Percentiles rank a stretch among this genome's conserved stretches.
Evolutionary conservation across 2,888 invertebrate species (phyloP).

Genomic region (Harpagoxenus sublaevis): DNA sequence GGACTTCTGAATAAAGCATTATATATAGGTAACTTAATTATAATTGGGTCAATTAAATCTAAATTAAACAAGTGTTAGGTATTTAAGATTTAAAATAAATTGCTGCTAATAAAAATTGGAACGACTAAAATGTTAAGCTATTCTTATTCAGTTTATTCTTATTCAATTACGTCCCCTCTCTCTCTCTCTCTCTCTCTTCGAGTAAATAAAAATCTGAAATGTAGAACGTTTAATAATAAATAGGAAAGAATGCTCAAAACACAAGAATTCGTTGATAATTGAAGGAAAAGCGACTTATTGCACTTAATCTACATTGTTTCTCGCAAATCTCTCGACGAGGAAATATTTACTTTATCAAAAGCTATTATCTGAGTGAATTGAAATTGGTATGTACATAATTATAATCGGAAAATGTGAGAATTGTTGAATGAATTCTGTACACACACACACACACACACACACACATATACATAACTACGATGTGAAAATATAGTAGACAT

Average conservation of each 20-base stretch:
- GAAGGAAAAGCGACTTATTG: background rate
- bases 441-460: too few species aligned
- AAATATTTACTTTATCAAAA: slow-evolving; percentile 30
- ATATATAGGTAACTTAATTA: background rate
- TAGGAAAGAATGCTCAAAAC: background rate
- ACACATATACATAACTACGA: background rate
- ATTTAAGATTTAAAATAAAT: background rate
- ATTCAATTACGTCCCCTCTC: background rate
- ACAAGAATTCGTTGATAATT: background rate
- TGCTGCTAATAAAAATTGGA: background rate
- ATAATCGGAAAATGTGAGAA: slow-evolving; percentile 13
- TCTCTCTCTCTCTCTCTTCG: background rate
- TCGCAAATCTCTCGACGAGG: background rate
- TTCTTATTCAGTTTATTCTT: background rate
- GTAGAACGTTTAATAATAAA: background rate
- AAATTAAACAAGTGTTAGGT: background rate
- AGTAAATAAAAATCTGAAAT: background rate
- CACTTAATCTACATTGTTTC: background rate
- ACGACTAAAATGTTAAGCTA: background rate
- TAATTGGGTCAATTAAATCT: background rate
- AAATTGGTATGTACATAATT: slow-evolving; percentile 34
- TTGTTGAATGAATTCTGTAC: background rate
- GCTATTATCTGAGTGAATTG: background rate
- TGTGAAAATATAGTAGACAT: background rate
- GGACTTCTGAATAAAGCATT: background rate